A percentile compares a stretch with the other conserved stretches of the same genome.
Evolutionary conservation across 2,797 vertebrate species (phyloP).

Genomic region (Cirrhinus molitorella): DNA sequence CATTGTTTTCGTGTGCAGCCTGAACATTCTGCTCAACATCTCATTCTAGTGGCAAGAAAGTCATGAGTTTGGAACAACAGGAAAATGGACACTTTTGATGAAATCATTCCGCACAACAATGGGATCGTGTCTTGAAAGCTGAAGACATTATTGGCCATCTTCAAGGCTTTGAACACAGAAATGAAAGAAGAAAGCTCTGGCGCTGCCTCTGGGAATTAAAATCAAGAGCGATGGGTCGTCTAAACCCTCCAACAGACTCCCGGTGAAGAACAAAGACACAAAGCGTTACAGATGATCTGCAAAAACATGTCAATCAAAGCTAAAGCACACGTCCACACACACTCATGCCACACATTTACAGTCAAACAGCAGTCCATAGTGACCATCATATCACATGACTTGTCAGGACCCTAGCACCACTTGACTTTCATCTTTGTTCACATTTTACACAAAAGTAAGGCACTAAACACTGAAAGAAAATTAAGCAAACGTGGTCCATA

Average conservation of each 20-base stretch:
- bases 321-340: background rate
- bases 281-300: background rate
- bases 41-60: background rate
- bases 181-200: background rate
- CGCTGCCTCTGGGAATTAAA: constrained; percentile 15
- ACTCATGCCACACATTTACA: no score
- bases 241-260: background rate
- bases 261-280: background rate
- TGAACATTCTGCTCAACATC: background rate
- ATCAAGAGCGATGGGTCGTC: background rate
- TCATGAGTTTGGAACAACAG: background rate
- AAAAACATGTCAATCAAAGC: constrained; percentile 35
- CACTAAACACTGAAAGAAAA: no score
- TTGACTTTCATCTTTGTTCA: no score
- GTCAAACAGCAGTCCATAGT: no score
- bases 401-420: no score
- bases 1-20: background rate
- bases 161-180: constrained; percentile 1
- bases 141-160: constrained; percentile 20
- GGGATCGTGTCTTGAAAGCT: background rate
- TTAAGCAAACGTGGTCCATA: no score
- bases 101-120: background rate
- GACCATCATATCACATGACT: no score
- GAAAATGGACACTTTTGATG: background rate
- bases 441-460: no score